Conservation (phyloP, 1,140 invertebrate species). For the Aphaenogaster rudis region DNA sequence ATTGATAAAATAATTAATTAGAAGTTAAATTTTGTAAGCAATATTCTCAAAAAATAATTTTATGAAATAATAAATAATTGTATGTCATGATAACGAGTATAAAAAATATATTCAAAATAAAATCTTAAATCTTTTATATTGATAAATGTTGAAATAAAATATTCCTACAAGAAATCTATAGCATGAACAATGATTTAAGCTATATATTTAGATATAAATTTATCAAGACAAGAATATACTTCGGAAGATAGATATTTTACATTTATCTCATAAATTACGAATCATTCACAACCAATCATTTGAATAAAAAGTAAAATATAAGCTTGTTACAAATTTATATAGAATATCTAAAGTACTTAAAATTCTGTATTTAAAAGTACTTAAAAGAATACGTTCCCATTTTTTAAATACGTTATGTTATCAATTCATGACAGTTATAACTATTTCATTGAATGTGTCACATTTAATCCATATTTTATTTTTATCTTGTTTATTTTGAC, state of each 20-base stretch:
- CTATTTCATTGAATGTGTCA: not conserved
- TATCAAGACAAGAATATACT: not conserved
- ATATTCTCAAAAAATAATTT: not conserved
- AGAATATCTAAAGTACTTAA: not conserved
- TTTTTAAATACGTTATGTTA: constrained; percentile 6
- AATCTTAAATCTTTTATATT: constrained; percentile 8
- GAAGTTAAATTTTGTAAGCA: not conserved
- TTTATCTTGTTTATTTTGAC: not conserved
- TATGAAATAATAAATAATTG: not conserved
- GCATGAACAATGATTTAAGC: not conserved
- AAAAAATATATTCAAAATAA: not conserved
- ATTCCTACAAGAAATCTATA: not conserved
- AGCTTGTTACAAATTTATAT: constrained; percentile 1
- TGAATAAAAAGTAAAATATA: not conserved
- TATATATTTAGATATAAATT: not conserved
- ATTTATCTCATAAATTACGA: not conserved
- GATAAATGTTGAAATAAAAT: constrained; percentile 1
- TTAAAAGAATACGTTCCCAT: not conserved
- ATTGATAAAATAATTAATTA: not conserved
- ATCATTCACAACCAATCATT: not conserved
- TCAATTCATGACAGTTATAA: not conserved
- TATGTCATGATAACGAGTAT: not conserved
- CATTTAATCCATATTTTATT: not conserved
- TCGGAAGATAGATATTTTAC: not conserved
- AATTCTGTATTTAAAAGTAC: too few relatives aligned